Base-by-base conservation (phyloP, 2,888 invertebrate species). In the Parnassius orleans region DNA sequence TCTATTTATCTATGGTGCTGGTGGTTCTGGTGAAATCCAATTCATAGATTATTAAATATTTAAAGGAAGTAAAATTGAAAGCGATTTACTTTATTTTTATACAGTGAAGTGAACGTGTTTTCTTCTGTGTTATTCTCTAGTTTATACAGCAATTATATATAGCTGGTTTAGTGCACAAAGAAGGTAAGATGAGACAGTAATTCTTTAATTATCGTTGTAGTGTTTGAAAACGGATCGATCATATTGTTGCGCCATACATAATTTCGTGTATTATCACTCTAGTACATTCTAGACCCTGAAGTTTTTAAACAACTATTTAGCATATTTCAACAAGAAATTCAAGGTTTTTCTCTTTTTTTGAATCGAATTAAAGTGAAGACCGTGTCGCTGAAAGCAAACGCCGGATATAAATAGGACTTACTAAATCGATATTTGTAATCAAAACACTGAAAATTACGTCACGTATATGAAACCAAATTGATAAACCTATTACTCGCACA, bases 161-260 rank as follows among this genome's bases (percentile, higher is more conserved):
- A 33, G 33, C 33, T 50, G 9, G 53, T 57, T 59, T 53, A 44
- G 43, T 43, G 47, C 61, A 42, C 14, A 58, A 42, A 55, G 12
- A 54, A 67, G 64, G 69, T 70, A 64, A 66, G 62, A 33, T 33
- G 33, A 33, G 33, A 33, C 57, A 7, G 55, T 11, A 19, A 24
- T 7, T 48, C 33, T 56, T 11, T 11, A 24, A 63, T 24, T 46
- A 47, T 60, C 50, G 33, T 55, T 50, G 14, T 50, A 24, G 55
- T 9, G 19, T 44, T 19, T 67, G 64, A 67, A 72, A 75, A 78
- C 73, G 76, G 77, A 84, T 85, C 81, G 84, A 83, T 85, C 65
- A 72, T 68, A 70, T 11, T 75, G 70, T 78, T 83, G 78, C 84
- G 80, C 78, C 83, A 79, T 76, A 61, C 65, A 66, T 77, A 73